Percentiles rank a stretch among this genome's conserved stretches.
Conservation (phyloP, 2,113 vertebrate species). For the Morone chrysops region DNA sequence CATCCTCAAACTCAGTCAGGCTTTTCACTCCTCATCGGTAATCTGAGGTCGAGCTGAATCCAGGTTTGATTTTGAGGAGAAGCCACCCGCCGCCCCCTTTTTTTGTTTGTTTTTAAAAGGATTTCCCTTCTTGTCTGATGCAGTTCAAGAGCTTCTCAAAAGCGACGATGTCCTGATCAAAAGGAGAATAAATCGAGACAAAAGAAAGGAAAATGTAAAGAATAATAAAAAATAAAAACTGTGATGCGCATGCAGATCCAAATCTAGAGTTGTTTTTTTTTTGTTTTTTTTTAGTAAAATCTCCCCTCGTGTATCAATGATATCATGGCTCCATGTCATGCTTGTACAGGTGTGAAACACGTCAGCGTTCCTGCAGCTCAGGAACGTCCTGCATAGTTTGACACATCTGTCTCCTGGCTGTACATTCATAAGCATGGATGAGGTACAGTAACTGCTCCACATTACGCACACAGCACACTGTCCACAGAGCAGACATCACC, state of each 20-base stretch:
- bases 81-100: background rate
- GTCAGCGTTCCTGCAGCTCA: conserved; percentile 20
- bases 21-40: conserved; percentile 45
- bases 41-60: conserved; percentile 49
- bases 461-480: conserved; percentile 22
- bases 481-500: conserved; percentile 33
- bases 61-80: conserved; percentile 39
- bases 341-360: conserved; percentile 56
- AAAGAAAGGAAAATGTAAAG: conserved; percentile 3
- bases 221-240: background rate
- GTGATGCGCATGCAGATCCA: conserved; percentile 50
- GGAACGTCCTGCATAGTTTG: conserved; percentile 2
- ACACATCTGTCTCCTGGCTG: conserved; percentile 50
- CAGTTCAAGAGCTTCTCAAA: conserved; percentile 43
- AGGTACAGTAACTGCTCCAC: conserved; percentile 59
- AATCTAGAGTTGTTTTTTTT: conserved; percentile 4
- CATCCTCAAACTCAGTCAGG: conserved; percentile 33
- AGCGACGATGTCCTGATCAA: conserved; percentile 40
- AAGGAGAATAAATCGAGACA: background rate
- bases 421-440: conserved; percentile 69
- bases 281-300: conserved; percentile 11
- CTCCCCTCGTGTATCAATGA: conserved; percentile 29
- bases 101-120: background rate
- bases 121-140: conserved; percentile 55
- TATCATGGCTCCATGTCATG: conserved; percentile 53